Evolutionary conservation across 1,140 invertebrate genomes (phyloP), one percentile per base, ranked within the genome.

Genomic region (Sarcophaga peregrina): DNA sequence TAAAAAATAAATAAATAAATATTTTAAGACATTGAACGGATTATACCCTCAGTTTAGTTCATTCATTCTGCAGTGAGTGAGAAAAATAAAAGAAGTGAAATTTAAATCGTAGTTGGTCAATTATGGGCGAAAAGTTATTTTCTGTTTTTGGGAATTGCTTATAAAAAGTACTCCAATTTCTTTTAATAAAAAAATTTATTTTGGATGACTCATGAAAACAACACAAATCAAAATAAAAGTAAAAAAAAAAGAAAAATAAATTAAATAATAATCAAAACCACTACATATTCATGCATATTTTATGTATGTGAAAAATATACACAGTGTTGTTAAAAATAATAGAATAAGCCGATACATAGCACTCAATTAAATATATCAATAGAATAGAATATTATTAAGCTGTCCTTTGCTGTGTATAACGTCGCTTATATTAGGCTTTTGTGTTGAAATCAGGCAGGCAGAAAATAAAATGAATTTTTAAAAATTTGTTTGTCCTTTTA

Each of bases 11-110:
- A n/a, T n/a, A n/a, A n/a, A n/a, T n/a, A n/a, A n/a, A 68, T 68
- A 20, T 68, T 68, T 68, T 20, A 68, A 68, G 17, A 25, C 62
- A 68, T 68, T 68, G 62, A 68, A 68, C 62, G n/a, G 20, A 68
- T 20, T 68, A 68, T 68, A 1, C n/a, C 13, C 17, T 62, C 5
- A 37, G 4, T 37, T 52, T 9, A 52, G 50, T 52, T 10, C 13
- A 52, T 13, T 17, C 17, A 62, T 25, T 10, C 8, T 68, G n/a
- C n/a, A 68, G 62, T 68, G 8, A 25, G 62, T n/a, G 62, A 25
- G n/a, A 58, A 58, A 7, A 58, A 58, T 58, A 58, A 37, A 58
- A 58, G 54, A 68, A 68, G 9, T 68, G 10, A 68, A 7, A 25
- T 25, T 68, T 68, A 20, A 68, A 68, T 68, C n/a, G 62, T 68